Conservation (phyloP, 2,797 vertebrate species). For the Melanotaenia pygmaea region DNA sequence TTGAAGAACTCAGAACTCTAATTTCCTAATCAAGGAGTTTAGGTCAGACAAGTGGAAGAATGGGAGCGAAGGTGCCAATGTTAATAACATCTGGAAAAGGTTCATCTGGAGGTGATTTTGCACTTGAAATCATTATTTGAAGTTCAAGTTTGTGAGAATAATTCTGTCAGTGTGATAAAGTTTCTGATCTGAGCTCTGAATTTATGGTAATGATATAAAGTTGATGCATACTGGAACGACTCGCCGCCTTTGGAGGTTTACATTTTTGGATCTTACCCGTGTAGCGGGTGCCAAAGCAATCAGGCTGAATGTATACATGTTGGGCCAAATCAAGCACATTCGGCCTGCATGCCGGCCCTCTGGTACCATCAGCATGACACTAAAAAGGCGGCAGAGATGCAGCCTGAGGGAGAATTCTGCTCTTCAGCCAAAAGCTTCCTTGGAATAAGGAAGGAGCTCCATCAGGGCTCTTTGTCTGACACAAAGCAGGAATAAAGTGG, state of each 20-base stretch:
- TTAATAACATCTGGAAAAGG: neutral
- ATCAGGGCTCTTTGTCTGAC: neutral
- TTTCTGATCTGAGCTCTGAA: neutral
- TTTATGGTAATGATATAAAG: neutral
- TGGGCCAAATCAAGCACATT: constrained; percentile 21
- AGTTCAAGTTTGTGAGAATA: neutral
- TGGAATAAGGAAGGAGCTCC: neutral
- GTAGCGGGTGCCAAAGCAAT: constrained; percentile 16
- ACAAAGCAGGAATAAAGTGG: neutral
- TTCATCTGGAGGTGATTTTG: neutral
- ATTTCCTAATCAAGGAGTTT: neutral
- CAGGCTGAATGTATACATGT: neutral
- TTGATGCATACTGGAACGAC: neutral
- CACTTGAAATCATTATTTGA: too few species aligned
- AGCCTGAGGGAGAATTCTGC: neutral
- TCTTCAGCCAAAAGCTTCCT: neutral
- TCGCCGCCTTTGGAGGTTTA: constrained; percentile 3
- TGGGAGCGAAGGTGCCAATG: neutral
- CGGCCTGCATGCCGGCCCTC: neutral
- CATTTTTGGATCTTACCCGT: constrained; percentile 1
- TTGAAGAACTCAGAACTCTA: too few species aligned
- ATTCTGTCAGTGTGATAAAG: constrained; percentile 12
- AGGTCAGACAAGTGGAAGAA: neutral
- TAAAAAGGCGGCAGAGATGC: constrained; percentile 6
- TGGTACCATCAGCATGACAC: neutral